A percentile compares a stretch with the other conserved stretches of the same genome.
phyloP scores from a whole-genome alignment of 1,140 invertebrate genomes.

The honey bee (Apis mellifera) region DNA sequence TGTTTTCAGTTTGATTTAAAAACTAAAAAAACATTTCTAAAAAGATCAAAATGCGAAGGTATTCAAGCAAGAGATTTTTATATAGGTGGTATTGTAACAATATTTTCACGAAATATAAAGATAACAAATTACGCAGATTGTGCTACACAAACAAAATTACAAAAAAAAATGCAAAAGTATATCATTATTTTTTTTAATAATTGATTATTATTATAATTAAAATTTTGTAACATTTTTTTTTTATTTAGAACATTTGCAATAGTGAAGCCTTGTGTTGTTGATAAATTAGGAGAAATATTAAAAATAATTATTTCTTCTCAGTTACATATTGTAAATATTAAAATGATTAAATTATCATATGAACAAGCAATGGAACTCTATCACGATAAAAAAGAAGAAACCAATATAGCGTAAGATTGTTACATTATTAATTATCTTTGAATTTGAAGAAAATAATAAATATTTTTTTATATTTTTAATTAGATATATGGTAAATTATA shows the following conservation, averaged over 20 bases:
- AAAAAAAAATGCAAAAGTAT: constrained; percentile 84
- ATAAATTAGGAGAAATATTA: constrained; percentile 88
- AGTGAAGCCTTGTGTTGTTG: constrained; percentile 87
- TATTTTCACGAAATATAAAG: constrained; percentile 89
- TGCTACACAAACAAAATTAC: constrained; percentile 83
- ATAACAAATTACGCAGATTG: constrained; percentile 90
- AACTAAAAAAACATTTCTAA: constrained; percentile 88
- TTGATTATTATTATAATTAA: not conserved
- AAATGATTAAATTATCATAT: constrained; percentile 85
- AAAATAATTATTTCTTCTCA: constrained; percentile 85
- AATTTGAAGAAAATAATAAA: constrained; percentile 1
- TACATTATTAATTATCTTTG: not conserved
- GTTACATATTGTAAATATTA: constrained; percentile 87
- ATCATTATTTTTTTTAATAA: not conserved
- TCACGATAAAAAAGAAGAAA: constrained; percentile 80
- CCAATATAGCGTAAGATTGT: constrained; percentile 83
- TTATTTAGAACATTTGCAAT: constrained; percentile 88
- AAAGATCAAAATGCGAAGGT: constrained; percentile 87
- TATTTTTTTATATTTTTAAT: constrained; percentile 48
- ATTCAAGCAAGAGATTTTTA: constrained; percentile 87
- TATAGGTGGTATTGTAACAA: constrained; percentile 88
- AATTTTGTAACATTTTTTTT: not conserved
- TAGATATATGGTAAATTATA: constrained; percentile 83
- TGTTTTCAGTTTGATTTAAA: constrained; percentile 89
- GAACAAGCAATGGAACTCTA: constrained; percentile 85